phyloP scores from a whole-genome alignment of 1,140 invertebrate genomes.

The Eumaeus atala region DNA sequence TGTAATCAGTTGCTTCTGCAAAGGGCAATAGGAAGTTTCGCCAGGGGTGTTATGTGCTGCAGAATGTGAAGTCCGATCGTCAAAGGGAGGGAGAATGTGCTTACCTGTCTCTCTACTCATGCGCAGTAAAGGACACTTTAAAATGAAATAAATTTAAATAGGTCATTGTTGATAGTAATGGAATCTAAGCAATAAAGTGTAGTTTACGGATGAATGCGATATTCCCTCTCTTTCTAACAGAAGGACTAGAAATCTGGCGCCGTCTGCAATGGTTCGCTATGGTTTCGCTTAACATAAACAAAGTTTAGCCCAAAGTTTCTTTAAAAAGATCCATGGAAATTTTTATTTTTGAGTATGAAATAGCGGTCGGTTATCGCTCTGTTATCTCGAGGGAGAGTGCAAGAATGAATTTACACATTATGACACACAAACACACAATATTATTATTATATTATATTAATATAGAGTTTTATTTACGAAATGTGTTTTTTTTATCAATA shows the following conservation, averaged over 20 bases:
- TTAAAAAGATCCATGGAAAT: constrained; percentile 6
- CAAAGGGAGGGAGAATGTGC: no score
- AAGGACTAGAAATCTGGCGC: no score
- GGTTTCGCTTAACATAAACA: not conserved
- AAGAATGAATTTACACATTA: constrained; percentile 29
- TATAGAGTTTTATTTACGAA: constrained; percentile 57
- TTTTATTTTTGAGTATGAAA: constrained; percentile 5
- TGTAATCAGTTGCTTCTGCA: constrained; percentile 9
- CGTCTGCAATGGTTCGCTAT: no score
- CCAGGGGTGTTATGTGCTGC: not conserved
- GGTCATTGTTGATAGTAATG: no score
- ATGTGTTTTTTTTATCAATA: constrained; percentile 2
- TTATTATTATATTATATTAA: constrained; percentile 57
- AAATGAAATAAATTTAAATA: no score
- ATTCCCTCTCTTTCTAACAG: no score
- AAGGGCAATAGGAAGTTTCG: not conserved
- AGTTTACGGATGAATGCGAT: no score
- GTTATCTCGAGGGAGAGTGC: constrained; percentile 32
- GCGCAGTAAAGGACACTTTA: no score
- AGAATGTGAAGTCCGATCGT: no score
- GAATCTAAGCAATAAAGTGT: no score
- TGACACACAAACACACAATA: constrained; percentile 36
- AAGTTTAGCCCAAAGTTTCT: constrained; percentile 8
- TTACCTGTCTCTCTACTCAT: no score
- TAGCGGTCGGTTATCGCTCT: constrained; percentile 6